Evolutionary conservation across 1,140 invertebrate species (phyloP).

Genomic region (Drosophila subpulchrella): DNA sequence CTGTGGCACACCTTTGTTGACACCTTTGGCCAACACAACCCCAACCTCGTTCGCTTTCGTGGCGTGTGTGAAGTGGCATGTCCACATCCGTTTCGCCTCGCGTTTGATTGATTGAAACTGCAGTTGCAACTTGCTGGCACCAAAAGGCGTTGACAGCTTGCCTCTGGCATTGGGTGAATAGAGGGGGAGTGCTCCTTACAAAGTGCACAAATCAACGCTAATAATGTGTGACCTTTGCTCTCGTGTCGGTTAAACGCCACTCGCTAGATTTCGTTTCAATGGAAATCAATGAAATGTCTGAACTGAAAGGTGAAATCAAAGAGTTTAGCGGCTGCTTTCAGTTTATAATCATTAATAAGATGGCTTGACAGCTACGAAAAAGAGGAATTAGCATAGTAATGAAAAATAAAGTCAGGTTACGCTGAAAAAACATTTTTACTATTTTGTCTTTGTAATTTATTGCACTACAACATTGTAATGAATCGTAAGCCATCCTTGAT

Average conservation of each 20-base stretch:
- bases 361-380: not conserved
- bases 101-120: constrained; percentile 74
- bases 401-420: no score
- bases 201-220: constrained; percentile 54
- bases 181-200: constrained; percentile 3
- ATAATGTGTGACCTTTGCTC: constrained; percentile 50
- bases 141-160: constrained; percentile 46
- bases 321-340: not conserved
- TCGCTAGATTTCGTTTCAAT: not conserved
- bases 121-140: constrained; percentile 51
- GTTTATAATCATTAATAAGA: not conserved
- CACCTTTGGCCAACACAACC: constrained; percentile 45
- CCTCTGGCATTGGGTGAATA: constrained; percentile 4
- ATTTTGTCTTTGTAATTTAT: no score
- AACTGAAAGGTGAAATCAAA: not conserved
- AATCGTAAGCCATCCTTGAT: no score
- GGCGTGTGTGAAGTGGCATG: constrained; percentile 68
- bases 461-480: no score
- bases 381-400: not conserved
- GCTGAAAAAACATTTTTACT: no score
- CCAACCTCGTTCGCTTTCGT: constrained; percentile 48
- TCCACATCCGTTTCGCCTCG: constrained; percentile 61
- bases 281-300: not conserved
- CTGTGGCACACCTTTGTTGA: constrained; percentile 56
- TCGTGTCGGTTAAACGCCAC: constrained; percentile 8